Percentiles rank a stretch among this genome's conserved stretches.
phyloP scores from a whole-genome alignment of 2,888 invertebrate species.

The Sipha maydis region DNA sequence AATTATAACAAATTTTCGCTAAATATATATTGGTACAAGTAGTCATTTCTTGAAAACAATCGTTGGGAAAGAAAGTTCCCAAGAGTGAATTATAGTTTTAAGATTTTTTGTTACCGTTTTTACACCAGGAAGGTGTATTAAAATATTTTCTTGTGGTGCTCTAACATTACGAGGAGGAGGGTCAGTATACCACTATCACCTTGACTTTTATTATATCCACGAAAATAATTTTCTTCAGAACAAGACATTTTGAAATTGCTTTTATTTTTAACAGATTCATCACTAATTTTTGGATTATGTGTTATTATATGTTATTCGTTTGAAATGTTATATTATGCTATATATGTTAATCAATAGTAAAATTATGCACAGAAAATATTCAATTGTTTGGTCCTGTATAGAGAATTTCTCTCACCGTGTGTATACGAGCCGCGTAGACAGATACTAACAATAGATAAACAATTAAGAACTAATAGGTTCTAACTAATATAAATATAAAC shows the following conservation, averaged over 20 bases:
- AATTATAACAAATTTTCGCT: no score
- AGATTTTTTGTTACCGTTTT: conserved; percentile 43
- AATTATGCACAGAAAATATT: conserved; percentile 10
- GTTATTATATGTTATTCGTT: no score
- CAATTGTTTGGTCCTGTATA: conserved; percentile 20
- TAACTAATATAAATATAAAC: no score
- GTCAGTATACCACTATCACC: conserved; percentile 43
- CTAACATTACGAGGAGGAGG: conserved; percentile 26
- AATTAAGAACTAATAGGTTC: no score
- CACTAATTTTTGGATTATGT: no score
- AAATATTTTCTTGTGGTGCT: conserved; percentile 39
- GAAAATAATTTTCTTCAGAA: not conserved
- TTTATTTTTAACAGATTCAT: no score
- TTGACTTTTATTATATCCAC: conserved; percentile 31
- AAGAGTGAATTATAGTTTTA: conserved; percentile 46
- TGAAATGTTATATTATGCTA: no score
- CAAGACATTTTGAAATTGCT: no score
- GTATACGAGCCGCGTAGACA: not conserved
- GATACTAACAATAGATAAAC: not conserved
- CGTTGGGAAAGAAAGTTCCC: no score
- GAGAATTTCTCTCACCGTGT: conserved; percentile 2
- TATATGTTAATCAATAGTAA: not conserved
- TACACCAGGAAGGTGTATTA: conserved; percentile 39
- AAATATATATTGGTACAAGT: no score
- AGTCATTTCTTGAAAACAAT: no score